Evolutionary conservation across 1,140 invertebrate species (phyloP).

Genomic region (Heliothis virescens): DNA sequence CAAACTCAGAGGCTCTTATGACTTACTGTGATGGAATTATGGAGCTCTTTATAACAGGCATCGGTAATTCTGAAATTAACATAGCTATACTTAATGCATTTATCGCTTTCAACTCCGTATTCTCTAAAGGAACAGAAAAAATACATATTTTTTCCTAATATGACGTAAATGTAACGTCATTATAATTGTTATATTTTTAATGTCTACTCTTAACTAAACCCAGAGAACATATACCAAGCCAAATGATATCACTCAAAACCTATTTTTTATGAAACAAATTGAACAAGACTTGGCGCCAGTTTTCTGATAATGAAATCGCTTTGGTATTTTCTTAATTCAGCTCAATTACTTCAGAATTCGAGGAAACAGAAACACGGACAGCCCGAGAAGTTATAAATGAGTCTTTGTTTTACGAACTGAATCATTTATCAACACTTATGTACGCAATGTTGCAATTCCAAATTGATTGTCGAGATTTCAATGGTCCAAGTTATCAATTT

Average conservation of each 20-base stretch:
- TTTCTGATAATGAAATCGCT: slow-evolving; percentile 1
- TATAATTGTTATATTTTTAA: too few relatives aligned
- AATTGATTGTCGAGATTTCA: not conserved
- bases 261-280: not conserved
- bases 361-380: not conserved
- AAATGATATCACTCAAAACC: slow-evolving; percentile 3
- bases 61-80: too few relatives aligned
- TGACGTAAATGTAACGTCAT: too few relatives aligned
- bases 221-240: not conserved
- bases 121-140: too few relatives aligned
- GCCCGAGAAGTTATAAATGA: not conserved
- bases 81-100: too few relatives aligned
- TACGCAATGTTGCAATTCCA: not conserved
- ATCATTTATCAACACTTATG: not conserved
- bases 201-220: too few relatives aligned
- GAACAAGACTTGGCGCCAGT: not conserved
- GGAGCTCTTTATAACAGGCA: too few relatives aligned
- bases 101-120: too few relatives aligned
- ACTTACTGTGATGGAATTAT: too few relatives aligned
- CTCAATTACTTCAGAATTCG: slow-evolving; percentile 3
- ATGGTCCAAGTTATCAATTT: not conserved
- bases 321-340: slow-evolving; percentile 1
- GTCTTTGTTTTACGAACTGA: not conserved
- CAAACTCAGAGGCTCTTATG: too few relatives aligned
- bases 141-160: too few relatives aligned